Conservation (phyloP, 2,797 vertebrate genomes). For the Myoxocephalus aenaeus region DNA sequence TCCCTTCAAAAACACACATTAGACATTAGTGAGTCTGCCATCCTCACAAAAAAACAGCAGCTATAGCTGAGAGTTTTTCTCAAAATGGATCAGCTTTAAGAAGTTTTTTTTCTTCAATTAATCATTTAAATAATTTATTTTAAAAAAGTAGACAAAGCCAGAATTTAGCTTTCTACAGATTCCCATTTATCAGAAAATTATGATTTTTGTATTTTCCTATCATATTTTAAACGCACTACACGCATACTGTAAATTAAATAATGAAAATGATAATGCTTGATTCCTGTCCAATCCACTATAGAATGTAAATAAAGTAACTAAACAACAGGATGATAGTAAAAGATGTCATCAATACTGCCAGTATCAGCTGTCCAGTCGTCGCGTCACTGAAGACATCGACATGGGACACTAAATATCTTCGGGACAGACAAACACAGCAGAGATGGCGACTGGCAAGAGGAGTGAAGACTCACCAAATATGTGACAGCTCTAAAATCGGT, state of each 20-base stretch:
- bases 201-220: not conserved
- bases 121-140: not conserved
- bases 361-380: not conserved
- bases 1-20: slow-evolving; percentile 85
- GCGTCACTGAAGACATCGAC: not conserved
- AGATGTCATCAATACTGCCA: not conserved
- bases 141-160: not conserved
- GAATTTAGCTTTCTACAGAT: not conserved
- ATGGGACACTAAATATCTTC: not conserved
- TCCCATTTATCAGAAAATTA: not conserved
- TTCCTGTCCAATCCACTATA: not conserved
- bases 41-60: not conserved
- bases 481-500: slow-evolving; percentile 98
- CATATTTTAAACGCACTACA: not conserved
- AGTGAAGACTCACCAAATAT: slow-evolving; percentile 94
- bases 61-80: not conserved
- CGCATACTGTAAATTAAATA: not conserved
- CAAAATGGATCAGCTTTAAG: not conserved
- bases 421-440: not conserved
- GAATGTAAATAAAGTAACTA: too few species aligned
- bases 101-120: too few species aligned
- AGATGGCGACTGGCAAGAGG: not conserved
- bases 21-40: slow-evolving; percentile 14
- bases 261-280: not conserved
- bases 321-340: too few species aligned